Conservation (phyloP, 2,113 vertebrate genomes). For the Epinephelus lanceolatus region DNA sequence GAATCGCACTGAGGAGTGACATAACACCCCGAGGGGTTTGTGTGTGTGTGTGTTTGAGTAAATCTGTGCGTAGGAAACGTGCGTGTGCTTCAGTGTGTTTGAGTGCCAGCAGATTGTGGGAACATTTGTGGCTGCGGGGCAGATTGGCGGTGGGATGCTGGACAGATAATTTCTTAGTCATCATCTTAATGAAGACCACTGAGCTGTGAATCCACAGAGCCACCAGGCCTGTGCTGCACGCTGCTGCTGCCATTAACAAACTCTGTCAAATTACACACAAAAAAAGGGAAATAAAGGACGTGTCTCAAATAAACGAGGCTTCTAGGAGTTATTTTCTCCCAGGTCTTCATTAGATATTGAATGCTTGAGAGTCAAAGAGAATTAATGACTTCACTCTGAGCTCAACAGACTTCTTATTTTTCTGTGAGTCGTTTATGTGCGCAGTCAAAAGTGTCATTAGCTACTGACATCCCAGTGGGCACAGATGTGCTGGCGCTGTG, state of each 20-base stretch:
- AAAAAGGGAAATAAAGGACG: no score
- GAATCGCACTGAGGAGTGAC: conserved; percentile 41
- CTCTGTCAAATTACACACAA: neutral
- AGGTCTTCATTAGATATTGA: conserved; percentile 21
- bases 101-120: conserved; percentile 63
- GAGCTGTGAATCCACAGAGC: conserved; percentile 63
- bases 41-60: conserved; percentile 19
- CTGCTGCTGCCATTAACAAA: conserved; percentile 18
- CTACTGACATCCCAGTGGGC: neutral
- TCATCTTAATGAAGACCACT: conserved; percentile 65
- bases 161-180: conserved; percentile 67
- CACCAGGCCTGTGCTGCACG: conserved; percentile 46
- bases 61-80: conserved; percentile 34
- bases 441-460: no score
- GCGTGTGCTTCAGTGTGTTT: conserved; percentile 11
- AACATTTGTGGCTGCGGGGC: conserved; percentile 58
- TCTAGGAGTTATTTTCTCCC: neutral
- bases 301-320: neutral
- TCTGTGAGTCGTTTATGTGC: neutral
- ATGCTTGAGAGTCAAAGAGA: neutral
- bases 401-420: neutral
- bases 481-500: neutral
- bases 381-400: neutral
- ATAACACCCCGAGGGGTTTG: conserved; percentile 29
- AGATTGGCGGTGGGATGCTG: conserved; percentile 69